phyloP scores from a whole-genome alignment of 2,797 vertebrate species.

The Gorsachius magnificus region DNA sequence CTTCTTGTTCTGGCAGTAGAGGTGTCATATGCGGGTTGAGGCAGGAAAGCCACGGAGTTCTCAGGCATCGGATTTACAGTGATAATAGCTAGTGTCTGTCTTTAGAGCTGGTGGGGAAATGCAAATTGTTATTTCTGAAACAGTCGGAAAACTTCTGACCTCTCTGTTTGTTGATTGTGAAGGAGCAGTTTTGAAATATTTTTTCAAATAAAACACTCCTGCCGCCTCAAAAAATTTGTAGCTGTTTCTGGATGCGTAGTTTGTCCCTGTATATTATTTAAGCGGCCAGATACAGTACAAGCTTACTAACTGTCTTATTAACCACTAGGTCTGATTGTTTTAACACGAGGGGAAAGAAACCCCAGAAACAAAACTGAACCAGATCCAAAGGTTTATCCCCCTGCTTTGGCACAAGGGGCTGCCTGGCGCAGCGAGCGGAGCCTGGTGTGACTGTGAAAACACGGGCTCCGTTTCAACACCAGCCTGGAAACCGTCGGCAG shows the following conservation, averaged over 20 bases:
- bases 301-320: neutral
- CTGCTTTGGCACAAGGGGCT: neutral
- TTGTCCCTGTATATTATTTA: neutral
- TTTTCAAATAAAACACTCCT: neutral
- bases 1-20: neutral
- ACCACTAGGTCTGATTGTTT: neutral
- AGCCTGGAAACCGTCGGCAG: neutral
- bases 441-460: neutral
- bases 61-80: neutral
- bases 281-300: neutral
- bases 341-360: neutral
- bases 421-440: neutral
- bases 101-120: neutral
- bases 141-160: neutral
- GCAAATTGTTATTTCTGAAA: neutral
- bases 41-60: neutral
- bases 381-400: neutral
- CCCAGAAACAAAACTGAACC: neutral
- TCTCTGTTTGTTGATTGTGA: neutral
- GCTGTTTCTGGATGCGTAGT: neutral
- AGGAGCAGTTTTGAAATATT: neutral
- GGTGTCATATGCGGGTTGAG: neutral
- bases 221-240: neutral
- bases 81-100: neutral
- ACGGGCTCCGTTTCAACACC: neutral